Evolutionary conservation across 2,113 vertebrate genomes (phyloP), one percentile per base, ranked within the genome.

Genomic region (Bubo scandiacus): DNA sequence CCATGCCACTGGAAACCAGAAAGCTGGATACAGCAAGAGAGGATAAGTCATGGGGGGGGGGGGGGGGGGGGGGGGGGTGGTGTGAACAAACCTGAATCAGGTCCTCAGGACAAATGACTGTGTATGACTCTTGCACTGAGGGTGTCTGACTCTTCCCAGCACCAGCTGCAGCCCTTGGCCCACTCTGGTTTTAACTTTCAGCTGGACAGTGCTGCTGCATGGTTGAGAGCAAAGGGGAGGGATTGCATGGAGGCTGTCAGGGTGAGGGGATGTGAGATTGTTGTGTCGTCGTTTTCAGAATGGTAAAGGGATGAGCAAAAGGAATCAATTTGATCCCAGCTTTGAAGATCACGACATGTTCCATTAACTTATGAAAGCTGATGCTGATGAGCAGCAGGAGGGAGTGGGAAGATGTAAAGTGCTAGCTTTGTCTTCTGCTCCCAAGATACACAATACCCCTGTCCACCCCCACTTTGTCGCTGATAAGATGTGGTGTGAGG

Each of bases 351-450:
- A 13, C 45, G 47, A 15, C 47, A 21, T 59, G 92, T 95, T 25
- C 89, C 66, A n/a, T 88, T 91, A 75, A 36, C 61, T 85, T 27
- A 12, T 1, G 65, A 59, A 74, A 85, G 88, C 71, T 71, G 87
- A 38, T 86, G 93, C 72, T 43, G 47, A n/a, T 9, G 70, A 81
- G 91, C 82, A 4, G 91, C 67, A 70, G 90, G 88, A 92, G 92
- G 38, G 89, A 86, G 96, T 87, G 96, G 96, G 94, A 94, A 62
- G 94, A 38, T 58, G 63, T 70, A 72, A 81, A 95, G 83, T 88
- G 96, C 14, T 47, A 73, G 92, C 91, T 95, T 92, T 91, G 92
- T 95, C 95, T 96, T 81, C 88, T 80, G 2, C 42, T 81, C 40
- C 72, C 8, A 66, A 65, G 80, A 67, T 74, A 34, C 4, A 47